phyloP scores from a whole-genome alignment of 2,113 vertebrate species.

The Gallinago jamesoni region DNA sequence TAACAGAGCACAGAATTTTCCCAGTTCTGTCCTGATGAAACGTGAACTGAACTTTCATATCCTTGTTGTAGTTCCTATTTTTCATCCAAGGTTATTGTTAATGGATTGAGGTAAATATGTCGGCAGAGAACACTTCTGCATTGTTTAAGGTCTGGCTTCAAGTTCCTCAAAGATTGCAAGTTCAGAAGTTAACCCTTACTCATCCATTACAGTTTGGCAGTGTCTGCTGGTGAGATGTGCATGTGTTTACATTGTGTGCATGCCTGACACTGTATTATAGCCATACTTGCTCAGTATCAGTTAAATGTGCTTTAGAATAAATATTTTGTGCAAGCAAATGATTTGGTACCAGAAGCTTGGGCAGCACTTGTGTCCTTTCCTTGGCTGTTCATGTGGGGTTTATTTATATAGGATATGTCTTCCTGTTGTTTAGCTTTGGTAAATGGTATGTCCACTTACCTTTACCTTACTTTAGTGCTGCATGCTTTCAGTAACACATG shows the following conservation, averaged over 20 bases:
- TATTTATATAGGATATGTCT: background rate
- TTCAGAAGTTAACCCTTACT: background rate
- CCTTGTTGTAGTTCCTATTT: slow-evolving; percentile 16
- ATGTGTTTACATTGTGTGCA: background rate
- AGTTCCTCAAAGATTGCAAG: background rate
- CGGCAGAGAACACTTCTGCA: background rate
- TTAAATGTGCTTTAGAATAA: background rate
- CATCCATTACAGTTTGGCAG: background rate
- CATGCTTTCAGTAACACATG: background rate
- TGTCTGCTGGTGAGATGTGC: background rate
- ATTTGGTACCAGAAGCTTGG: background rate
- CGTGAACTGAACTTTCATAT: background rate
- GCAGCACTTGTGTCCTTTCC: background rate
- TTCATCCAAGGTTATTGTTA: background rate
- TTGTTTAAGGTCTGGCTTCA: background rate
- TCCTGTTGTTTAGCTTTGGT: background rate
- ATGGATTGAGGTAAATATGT: background rate
- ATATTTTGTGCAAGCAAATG: background rate
- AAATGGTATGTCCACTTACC: background rate
- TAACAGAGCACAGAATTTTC: background rate
- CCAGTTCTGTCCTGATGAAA: background rate
- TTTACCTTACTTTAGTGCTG: background rate
- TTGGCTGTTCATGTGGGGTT: background rate
- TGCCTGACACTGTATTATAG: background rate
- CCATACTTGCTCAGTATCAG: background rate